Evolutionary conservation across 2,797 vertebrate genomes (phyloP).

Genomic region (Decapterus maruadsi): DNA sequence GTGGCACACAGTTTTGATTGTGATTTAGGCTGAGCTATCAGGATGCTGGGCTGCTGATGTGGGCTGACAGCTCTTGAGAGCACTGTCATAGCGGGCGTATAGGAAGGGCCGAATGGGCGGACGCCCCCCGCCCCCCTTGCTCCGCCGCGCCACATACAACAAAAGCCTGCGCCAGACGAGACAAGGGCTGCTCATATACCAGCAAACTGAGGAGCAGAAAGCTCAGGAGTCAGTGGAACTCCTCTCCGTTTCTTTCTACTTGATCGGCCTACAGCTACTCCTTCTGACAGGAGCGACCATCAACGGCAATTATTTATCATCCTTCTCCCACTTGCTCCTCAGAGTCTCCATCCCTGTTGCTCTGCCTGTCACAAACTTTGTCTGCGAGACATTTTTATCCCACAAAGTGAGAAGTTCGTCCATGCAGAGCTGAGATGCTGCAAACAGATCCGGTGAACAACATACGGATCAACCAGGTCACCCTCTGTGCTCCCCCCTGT

Average conservation of each 20-base stretch:
- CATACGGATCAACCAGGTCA: constrained; percentile 69
- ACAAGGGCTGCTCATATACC: constrained; percentile 77
- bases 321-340: not conserved
- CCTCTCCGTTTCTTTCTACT: constrained; percentile 31
- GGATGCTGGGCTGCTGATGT: constrained; percentile 83
- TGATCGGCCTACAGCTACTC: constrained; percentile 12
- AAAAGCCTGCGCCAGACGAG: constrained; percentile 75
- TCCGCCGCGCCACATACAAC: constrained; percentile 55
- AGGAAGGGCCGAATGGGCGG: constrained; percentile 55
- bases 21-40: constrained; percentile 86
- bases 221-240: constrained; percentile 33
- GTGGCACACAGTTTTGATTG: constrained; percentile 74
- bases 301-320: constrained; percentile 42
- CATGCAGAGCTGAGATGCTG: constrained; percentile 22
- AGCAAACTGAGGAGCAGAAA: constrained; percentile 50
- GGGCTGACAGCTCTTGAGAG: constrained; percentile 89
- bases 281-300: constrained; percentile 48
- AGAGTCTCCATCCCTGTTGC: constrained; percentile 1
- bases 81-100: constrained; percentile 83
- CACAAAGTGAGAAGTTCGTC: constrained; percentile 31
- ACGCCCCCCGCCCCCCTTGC: constrained; percentile 46
- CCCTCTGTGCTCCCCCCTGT: constrained; percentile 55
- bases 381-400: not conserved
- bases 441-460: constrained; percentile 45
- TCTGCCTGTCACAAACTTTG: constrained; percentile 31